phyloP scores from a whole-genome alignment of 2,113 vertebrate genomes.

The cat (Felis catus) region F.catus_Fca126_mat1.0 CM031419.1:82615001-82615500 shows the following conservation, averaged over 20 bases:
- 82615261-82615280: background rate
- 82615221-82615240: background rate
- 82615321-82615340: background rate
- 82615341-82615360: background rate
- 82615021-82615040: background rate
- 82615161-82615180: conserved; percentile 1
- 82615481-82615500: background rate
- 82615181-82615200: background rate
- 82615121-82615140: background rate
- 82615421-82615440: background rate
- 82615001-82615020: background rate
- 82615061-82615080: background rate
- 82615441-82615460: background rate
- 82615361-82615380: background rate
- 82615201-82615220: background rate
- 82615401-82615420: background rate
- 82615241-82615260: background rate
- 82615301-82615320: background rate
- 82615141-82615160: background rate
- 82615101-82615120: background rate
- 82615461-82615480: background rate
- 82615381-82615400: background rate
- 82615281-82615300: background rate
- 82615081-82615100: background rate
- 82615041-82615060: background rate